Evolutionary conservation across 2,888 invertebrate species (phyloP), one percentile per base, ranked within the genome.

Genomic region (Tetramorium bicarinatum): DNA sequence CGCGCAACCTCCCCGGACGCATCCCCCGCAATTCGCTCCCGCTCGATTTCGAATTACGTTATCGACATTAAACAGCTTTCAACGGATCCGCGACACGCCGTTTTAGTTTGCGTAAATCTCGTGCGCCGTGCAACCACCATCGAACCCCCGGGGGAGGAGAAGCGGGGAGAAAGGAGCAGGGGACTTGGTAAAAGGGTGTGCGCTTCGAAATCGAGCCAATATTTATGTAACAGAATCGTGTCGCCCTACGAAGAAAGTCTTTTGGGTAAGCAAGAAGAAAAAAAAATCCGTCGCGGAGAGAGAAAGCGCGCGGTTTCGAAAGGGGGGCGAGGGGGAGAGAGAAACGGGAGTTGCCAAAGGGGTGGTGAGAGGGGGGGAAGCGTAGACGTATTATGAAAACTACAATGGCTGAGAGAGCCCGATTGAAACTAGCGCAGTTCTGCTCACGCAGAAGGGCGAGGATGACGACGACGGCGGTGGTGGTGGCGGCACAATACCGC

Each of bases 191-290:
- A 90, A 91, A 91, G 91, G 85, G 90, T 90, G 89, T 87, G 83
- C 87, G 86, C 88, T 86, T 66, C 90, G 90, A 92, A 92, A 92
- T 92, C 90, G 92, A 92, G 91, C 91, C 91, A 92, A 93, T 93
- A 93, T 93, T 93, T 93, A 92, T 93, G 91, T 93, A 92, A 91
- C 92, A 89, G 91, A 93, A 92, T 92, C 89, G 87, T 89, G 90
- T 92, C 88, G 87, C 86, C 83, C 85, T 84, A 83, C 85, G 87
- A 87, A 77, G 71, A 83, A 77, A 82, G 76, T 87, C 84, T 85
- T 84, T 77, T 77, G 91, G 87, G 91, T 89, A 92, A 93, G 92
- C 87, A 91, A 86, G 88, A 82, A 85, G 77, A 66, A 66, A 85
- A 86, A 86, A 86, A 82, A 81, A 82, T 54, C 38, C 64, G 69